Base-by-base conservation (phyloP, 2,888 invertebrate genomes). In the Cheilosia pagana region DNA sequence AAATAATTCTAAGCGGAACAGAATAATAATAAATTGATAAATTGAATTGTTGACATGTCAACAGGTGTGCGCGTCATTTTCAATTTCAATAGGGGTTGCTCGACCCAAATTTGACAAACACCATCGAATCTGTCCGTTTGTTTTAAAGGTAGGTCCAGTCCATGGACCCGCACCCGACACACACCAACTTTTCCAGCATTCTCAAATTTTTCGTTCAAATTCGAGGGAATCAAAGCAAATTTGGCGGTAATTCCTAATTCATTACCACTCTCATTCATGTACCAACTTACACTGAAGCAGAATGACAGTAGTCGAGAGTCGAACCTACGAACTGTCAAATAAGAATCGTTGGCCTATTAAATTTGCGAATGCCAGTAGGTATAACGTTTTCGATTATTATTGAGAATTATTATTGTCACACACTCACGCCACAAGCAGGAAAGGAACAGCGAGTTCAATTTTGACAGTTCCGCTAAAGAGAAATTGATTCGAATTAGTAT, bases 41-140 rank as follows among this genome's bases (percentile, higher is more conserved):
- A 45, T n/a, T n/a, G n/a, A n/a, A n/a, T 12, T 19, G 39, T 41
- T 52, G 23, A 52, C 12, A 25, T 52, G 25, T 23, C 65, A 67
- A 67, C 67, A 67, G 67, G 67, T 67, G 67, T 55, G 65, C 65
- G 65, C 65, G 65, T 41, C 52, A 52, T 52, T 65, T 52, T 52
- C 39, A 55, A 43, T 55, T 67, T 25, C 0, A 12, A 14, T 21
- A 31, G 1, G 10, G 16, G 28, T n/a, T 14, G 35, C 35, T 35
- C 3, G 35, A 21, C 12, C 21, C 3, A 14, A 12, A 19, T 21
- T 19, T 12, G 21, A 21, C 23, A 23, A 14, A 0, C 23, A 50
- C 0, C 23, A 23, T 35, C 28, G 12, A 3, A 12, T 12, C 3
- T 35, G 31, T 3, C 31, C 3, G 28, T 28, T 28, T 28, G 28